These are phyloP conservation scores for Oreochromis grahami DNA, from an alignment of 2,797 vertebrate species.

Conservation along the genomic window DNA sequence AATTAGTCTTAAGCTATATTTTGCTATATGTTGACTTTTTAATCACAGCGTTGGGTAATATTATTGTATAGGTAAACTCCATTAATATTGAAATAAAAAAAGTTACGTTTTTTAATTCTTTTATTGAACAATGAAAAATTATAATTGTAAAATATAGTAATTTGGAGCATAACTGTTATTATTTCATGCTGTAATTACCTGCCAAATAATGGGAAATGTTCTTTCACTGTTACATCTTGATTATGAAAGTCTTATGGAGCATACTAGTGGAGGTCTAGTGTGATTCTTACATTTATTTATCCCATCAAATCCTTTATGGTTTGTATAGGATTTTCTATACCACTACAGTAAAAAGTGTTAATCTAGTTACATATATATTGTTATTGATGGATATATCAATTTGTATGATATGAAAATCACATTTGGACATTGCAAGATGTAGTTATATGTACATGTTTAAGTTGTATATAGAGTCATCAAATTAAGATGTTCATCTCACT, in stretches of 20 bases:
- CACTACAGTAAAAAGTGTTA: not conserved
- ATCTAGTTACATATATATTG: not conserved
- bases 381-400: constrained; percentile 20
- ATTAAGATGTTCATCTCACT: not conserved
- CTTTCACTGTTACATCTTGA: constrained; percentile 42
- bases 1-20: not conserved
- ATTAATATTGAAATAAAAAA: not conserved
- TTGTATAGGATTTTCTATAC: not conserved
- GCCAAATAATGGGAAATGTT: not conserved
- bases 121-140: not conserved
- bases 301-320: not conserved
- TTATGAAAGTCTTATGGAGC: not conserved
- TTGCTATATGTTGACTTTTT: not conserved
- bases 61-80: not conserved
- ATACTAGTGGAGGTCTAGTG: not conserved
- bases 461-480: not conserved
- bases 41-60: constrained; percentile 2
- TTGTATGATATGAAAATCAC: constrained; percentile 7
- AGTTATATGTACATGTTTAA: not conserved
- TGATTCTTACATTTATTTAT: constrained; percentile 48
- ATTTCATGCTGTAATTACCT: constrained; percentile 9
- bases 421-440: not conserved
- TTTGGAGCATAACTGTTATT: not conserved
- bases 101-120: not conserved
- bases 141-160: constrained; percentile 3